A percentile compares a stretch with the other conserved stretches of the same genome.
Evolutionary conservation across 2,113 vertebrate genomes (phyloP).

Genomic region (Gavia stellata): DNA sequence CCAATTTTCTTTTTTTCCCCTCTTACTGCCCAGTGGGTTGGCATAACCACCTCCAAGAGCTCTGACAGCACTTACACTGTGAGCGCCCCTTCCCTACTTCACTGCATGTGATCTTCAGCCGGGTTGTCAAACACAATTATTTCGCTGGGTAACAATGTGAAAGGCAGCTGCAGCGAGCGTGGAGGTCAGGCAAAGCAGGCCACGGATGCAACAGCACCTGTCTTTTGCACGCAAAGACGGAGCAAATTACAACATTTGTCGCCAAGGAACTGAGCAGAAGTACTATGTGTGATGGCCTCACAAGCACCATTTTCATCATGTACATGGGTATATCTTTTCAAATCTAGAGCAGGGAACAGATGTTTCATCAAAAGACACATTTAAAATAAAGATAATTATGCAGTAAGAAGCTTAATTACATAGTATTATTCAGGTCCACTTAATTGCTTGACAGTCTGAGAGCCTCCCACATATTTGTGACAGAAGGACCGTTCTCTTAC

Average conservation of each 20-base stretch:
- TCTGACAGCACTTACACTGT: not conserved
- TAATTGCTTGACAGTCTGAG: conserved; percentile 76
- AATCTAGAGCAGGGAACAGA: conserved; percentile 78
- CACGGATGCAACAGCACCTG: conserved; percentile 61
- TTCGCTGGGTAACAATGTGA: conserved; percentile 24
- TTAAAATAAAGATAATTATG: conserved; percentile 83
- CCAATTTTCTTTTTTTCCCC: not conserved
- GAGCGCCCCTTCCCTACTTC: not conserved
- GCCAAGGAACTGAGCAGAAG: conserved; percentile 58
- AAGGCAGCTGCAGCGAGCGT: conserved; percentile 59
- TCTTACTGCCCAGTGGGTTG: not conserved
- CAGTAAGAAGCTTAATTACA: conserved; percentile 81
- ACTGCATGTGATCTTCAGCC: not conserved
- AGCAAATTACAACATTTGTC: conserved; percentile 73
- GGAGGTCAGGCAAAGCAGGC: conserved; percentile 53
- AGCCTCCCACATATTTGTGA: conserved; percentile 67
- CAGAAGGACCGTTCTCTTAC: conserved; percentile 47
- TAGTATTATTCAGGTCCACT: conserved; percentile 80
- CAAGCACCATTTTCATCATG: conserved; percentile 57
- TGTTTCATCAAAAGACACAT: conserved; percentile 83
- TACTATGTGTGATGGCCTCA: conserved; percentile 53
- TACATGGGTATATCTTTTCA: conserved; percentile 70
- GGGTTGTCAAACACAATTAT: conserved; percentile 33
- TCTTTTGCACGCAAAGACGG: conserved; percentile 57
- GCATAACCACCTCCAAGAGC: not conserved